A percentile compares a stretch with the other conserved stretches of the same genome.
phyloP scores from a whole-genome alignment of 2,888 invertebrate genomes.

The Timema podura region DNA sequence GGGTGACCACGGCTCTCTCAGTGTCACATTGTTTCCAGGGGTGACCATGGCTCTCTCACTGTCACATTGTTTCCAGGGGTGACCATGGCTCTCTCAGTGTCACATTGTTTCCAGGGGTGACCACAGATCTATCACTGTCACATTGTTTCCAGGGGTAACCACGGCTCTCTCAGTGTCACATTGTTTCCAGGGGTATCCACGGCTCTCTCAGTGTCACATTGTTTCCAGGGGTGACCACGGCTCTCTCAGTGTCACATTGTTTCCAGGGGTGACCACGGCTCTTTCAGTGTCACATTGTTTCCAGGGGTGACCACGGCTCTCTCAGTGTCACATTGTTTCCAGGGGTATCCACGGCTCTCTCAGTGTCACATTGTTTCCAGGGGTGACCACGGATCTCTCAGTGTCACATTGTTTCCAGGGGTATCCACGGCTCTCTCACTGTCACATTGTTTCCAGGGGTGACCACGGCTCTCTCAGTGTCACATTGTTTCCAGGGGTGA shows the following conservation, averaged over 20 bases:
- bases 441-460: constrained; percentile 47
- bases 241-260: constrained; percentile 45
- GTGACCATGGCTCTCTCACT: constrained; percentile 60
- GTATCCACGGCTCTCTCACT: constrained; percentile 60
- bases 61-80: constrained; percentile 47
- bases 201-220: constrained; percentile 48
- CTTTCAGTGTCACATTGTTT: constrained; percentile 43
- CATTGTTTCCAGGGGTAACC: constrained; percentile 50
- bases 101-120: constrained; percentile 48
- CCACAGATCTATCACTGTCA: constrained; percentile 56
- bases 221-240: constrained; percentile 55
- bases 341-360: constrained; percentile 60
- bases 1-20: constrained; percentile 60
- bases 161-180: constrained; percentile 52
- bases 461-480: constrained; percentile 55
- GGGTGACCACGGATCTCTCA: constrained; percentile 60
- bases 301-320: constrained; percentile 59
- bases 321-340: constrained; percentile 40
- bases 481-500: constrained; percentile 48
- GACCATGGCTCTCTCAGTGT: constrained; percentile 55
- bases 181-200: constrained; percentile 53
- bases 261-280: constrained; percentile 57
- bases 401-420: constrained; percentile 42
- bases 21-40: constrained; percentile 42
- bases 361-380: constrained; percentile 42